Conservation (phyloP, 2,113 vertebrate genomes). For the Anhinga rufa region DNA sequence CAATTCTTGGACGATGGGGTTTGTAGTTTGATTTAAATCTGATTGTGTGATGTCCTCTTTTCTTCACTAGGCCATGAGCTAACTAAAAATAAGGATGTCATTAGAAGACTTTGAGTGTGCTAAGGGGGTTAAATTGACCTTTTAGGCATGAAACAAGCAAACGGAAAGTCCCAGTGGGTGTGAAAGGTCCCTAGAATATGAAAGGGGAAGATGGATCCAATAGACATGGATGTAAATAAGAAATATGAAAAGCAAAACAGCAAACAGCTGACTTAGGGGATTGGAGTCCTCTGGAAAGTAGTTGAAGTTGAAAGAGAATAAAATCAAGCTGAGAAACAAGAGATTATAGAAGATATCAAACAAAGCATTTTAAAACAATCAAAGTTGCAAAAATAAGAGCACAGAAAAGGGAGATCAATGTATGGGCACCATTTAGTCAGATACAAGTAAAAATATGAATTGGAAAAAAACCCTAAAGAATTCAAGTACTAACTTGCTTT, state of each 20-base stretch:
- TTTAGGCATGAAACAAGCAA: background rate
- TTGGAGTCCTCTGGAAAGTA: background rate
- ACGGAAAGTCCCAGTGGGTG: background rate
- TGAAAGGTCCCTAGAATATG: background rate
- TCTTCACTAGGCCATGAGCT: background rate
- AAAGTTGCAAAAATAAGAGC: background rate
- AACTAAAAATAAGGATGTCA: background rate
- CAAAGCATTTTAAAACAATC: background rate
- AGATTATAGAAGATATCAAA: background rate
- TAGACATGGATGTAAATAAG: background rate
- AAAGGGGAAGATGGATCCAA: background rate
- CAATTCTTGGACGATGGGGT: background rate
- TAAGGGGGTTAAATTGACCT: background rate
- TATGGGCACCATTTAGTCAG: background rate
- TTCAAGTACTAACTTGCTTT: background rate
- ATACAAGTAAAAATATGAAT: background rate
- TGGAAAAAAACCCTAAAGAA: background rate
- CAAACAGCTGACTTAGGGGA: background rate
- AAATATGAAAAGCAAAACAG: background rate
- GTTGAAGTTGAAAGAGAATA: background rate
- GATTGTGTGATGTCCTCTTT: background rate
- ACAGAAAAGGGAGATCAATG: background rate
- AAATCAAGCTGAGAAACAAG: background rate
- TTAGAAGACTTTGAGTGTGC: background rate
- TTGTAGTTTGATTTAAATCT: background rate